These are phyloP conservation scores for Danionella cerebrum DNA, from an alignment of 2,113 vertebrate species.

Conservation along the genomic window DNA sequence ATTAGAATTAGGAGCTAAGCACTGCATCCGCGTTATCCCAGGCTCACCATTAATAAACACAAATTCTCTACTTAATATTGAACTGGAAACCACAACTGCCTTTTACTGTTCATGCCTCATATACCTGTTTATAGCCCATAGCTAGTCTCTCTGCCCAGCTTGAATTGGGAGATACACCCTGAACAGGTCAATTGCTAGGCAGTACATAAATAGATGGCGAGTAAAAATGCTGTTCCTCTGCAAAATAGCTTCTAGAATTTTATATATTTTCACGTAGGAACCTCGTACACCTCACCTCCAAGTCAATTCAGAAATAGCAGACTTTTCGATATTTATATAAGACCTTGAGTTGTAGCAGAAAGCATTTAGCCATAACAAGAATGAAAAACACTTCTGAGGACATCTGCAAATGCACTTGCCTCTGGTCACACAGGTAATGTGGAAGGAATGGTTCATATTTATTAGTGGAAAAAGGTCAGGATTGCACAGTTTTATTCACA, in stretches of 20 bases:
- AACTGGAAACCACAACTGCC: no score
- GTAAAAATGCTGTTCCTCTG: no score
- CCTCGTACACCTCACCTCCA: neutral
- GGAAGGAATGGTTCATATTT: neutral
- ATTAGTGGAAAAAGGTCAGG: neutral
- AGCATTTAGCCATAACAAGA: neutral
- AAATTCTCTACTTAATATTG: no score
- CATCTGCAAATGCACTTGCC: neutral
- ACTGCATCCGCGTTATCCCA: neutral
- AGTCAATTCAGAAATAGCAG: neutral
- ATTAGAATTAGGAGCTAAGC: neutral
- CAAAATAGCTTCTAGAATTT: no score
- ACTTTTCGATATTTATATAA: neutral
- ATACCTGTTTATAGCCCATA: no score
- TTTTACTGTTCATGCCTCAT: no score
- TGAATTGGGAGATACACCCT: no score
- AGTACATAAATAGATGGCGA: no score
- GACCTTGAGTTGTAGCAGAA: neutral
- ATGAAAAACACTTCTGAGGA: neutral
- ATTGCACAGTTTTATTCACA: neutral
- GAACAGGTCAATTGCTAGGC: no score
- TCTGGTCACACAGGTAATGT: neutral
- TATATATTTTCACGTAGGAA: no score
- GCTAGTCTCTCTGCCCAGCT: no score
- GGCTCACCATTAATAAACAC: no score